Evolutionary conservation across 2,797 vertebrate genomes (phyloP).

Genomic region (Neopelma chrysocephalum): DNA sequence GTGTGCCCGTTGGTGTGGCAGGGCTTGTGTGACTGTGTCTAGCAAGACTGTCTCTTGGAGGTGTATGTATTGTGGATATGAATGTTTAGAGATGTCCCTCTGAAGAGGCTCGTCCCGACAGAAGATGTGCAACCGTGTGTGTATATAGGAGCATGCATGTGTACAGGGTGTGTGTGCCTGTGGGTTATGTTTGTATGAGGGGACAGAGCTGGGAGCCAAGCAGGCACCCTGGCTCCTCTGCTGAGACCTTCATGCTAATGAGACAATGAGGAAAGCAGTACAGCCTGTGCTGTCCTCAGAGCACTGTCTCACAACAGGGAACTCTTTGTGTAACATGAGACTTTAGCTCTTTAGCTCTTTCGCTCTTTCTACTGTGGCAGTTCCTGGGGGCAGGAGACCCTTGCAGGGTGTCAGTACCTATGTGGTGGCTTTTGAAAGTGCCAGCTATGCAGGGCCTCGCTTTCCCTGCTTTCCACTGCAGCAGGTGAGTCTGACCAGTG

Average conservation of each 20-base stretch:
- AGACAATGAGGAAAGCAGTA: neutral
- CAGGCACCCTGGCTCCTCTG: neutral
- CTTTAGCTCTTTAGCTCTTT: no score
- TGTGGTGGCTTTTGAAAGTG: neutral
- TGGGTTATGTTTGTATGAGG: neutral
- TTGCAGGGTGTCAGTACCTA: neutral
- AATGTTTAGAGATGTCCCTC: neutral
- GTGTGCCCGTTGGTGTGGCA: neutral
- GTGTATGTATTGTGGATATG: accelerated
- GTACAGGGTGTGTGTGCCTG: neutral
- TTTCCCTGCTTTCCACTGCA: neutral
- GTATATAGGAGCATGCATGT: accelerated
- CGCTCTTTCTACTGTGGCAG: neutral
- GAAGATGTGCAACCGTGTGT: neutral
- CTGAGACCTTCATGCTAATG: neutral
- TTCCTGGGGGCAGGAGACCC: neutral
- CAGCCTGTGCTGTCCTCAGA: neutral
- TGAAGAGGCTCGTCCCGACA: neutral
- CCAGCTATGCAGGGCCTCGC: neutral
- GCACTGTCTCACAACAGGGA: neutral
- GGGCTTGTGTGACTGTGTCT: neutral
- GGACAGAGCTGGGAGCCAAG: neutral
- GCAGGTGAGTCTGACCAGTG: neutral
- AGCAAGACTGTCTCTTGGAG: neutral
- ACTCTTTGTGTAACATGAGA: neutral